These are phyloP conservation scores for Potamilus streckersoni DNA, from an alignment of 1,140 invertebrate species.

Conservation along the genomic window DNA sequence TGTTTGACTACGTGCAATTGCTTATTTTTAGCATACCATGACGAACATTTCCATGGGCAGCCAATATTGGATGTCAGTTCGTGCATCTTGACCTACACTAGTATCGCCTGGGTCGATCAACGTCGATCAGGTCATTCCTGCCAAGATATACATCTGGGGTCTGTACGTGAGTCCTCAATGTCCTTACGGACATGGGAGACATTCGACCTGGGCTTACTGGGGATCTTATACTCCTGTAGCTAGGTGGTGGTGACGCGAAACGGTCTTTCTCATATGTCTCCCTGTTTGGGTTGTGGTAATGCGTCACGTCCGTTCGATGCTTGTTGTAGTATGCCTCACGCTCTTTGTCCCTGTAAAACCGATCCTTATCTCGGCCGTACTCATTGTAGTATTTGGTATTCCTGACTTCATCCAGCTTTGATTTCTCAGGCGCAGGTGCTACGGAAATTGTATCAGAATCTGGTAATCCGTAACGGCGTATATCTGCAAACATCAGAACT, in stretches of 20 bases:
- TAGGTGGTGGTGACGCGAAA: constrained; percentile 8
- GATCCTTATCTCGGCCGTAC: constrained; percentile 1
- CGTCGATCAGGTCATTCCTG: constrained; percentile 1
- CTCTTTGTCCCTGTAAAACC: constrained; percentile 22
- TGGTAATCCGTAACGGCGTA: constrained; percentile 11
- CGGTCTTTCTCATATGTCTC: constrained; percentile 7
- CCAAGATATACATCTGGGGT: constrained; percentile 28
- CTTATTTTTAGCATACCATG: no score
- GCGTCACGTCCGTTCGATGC: neutral
- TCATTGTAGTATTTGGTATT: neutral
- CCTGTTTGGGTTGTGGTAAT: constrained; percentile 30
- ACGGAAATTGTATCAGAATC: neutral
- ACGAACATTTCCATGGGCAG: no score
- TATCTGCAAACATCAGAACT: constrained; percentile 25
- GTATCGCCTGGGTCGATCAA: constrained; percentile 4
- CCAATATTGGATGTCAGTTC: no score
- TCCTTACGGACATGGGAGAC: neutral
- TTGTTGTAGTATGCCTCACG: neutral
- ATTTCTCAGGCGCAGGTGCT: neutral
- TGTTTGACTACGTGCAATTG: no score
- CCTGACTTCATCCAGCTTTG: neutral
- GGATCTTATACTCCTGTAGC: constrained; percentile 4
- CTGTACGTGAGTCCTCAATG: constrained; percentile 12
- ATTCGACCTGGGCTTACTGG: neutral
- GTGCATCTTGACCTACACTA: neutral